phyloP scores from a whole-genome alignment of 2,888 invertebrate genomes.

The Prostheceraeus crozeri region DNA sequence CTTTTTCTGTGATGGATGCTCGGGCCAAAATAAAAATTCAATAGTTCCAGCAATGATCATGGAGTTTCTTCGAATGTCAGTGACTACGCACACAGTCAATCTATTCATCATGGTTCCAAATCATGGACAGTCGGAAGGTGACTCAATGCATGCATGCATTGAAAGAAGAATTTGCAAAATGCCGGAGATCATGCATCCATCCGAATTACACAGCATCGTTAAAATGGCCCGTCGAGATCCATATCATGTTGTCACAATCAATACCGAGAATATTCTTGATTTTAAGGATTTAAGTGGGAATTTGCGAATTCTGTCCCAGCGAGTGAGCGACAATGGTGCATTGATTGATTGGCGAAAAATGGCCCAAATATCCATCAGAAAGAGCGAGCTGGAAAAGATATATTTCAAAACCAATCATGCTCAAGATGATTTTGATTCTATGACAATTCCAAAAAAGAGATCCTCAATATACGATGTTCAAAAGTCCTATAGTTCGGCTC shows the following conservation, averaged over 20 bases:
- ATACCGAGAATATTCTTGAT: conserved; percentile 5
- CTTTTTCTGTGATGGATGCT: conserved; percentile 7
- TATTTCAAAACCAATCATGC: conserved; percentile 12
- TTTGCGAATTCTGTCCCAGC: conserved; percentile 1
- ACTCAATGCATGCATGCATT: conserved; percentile 8
- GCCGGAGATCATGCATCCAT: no score
- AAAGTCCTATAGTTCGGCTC: not conserved
- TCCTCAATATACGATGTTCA: not conserved
- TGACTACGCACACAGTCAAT: not conserved
- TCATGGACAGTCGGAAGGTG: conserved; percentile 1
- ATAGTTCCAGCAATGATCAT: no score
- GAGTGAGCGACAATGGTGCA: not conserved
- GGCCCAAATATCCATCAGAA: not conserved
- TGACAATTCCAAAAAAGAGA: not conserved
- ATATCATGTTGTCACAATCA: not conserved
- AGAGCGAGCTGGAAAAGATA: conserved; percentile 7
- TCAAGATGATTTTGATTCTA: not conserved
- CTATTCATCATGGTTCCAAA: not conserved
- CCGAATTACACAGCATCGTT: not conserved
- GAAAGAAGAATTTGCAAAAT: no score
- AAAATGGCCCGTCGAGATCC: not conserved
- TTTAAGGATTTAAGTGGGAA: not conserved
- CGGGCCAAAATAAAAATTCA: conserved; percentile 2
- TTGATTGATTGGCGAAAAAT: conserved; percentile 4
- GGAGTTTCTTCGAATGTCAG: conserved; percentile 6